These are phyloP conservation scores for Troilus luridus DNA, from an alignment of 2,888 invertebrate genomes.

Conservation along the genomic window DNA sequence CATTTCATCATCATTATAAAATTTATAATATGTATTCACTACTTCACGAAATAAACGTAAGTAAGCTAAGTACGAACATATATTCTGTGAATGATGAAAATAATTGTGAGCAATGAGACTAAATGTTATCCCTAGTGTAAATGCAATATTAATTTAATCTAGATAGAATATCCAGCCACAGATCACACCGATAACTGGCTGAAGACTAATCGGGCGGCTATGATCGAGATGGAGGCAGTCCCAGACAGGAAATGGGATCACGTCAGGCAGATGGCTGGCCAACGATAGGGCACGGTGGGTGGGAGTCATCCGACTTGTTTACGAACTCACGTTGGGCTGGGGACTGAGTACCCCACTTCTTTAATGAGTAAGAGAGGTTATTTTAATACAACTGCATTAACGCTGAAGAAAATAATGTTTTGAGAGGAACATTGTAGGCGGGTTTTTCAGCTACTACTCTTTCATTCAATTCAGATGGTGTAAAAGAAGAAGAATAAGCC, in stretches of 20 bases:
- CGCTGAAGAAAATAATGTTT: background rate
- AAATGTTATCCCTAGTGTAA: background rate
- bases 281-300: background rate
- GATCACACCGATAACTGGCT: background rate
- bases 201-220: background rate
- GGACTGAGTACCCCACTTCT: background rate
- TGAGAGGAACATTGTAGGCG: background rate
- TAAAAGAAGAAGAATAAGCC: background rate
- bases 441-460: background rate
- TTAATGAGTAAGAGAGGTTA: background rate
- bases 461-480: slow-evolving; percentile 8
- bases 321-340: background rate
- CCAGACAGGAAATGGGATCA: background rate
- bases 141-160: background rate
- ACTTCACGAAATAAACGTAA: background rate
- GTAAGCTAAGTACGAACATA: background rate
- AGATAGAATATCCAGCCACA: background rate
- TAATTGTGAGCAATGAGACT: background rate
- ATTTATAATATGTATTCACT: no score
- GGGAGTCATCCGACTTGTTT: background rate
- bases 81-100: background rate
- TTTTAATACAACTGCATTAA: background rate
- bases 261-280: background rate
- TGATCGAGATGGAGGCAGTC: slow-evolving; percentile 13
- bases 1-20: no score